Percentiles rank a stretch among this genome's conserved stretches.
These are phyloP conservation scores for Tragelaphus scriptus DNA, from an alignment of 2,113 vertebrate species.

Conservation along the genomic window DNA sequence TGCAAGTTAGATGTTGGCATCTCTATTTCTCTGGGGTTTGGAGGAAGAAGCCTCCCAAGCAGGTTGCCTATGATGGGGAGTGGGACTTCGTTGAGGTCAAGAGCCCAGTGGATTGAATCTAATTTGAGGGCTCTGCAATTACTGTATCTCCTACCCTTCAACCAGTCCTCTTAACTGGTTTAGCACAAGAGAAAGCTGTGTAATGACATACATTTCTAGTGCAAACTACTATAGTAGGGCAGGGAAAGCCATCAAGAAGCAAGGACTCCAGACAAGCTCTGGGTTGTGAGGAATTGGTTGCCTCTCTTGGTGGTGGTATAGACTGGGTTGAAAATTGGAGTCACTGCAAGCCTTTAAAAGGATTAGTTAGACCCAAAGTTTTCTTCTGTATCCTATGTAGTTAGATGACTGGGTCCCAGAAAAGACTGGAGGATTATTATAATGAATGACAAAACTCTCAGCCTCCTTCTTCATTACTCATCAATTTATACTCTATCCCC, in stretches of 20 bases:
- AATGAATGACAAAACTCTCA: neutral
- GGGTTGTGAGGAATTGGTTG: neutral
- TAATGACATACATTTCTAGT: neutral
- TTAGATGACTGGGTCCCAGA: neutral
- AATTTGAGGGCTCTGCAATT: neutral
- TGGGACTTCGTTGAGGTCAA: neutral
- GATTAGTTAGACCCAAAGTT: neutral
- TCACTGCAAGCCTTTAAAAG: neutral
- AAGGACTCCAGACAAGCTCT: neutral
- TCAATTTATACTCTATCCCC: neutral
- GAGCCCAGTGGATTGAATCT: neutral
- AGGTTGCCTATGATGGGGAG: neutral
- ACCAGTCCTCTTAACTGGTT: neutral
- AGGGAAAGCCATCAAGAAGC: neutral
- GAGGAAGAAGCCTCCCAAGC: neutral
- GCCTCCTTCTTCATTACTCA: neutral
- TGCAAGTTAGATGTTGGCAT: conserved; percentile 31
- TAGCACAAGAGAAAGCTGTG: neutral
- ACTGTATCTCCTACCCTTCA: neutral
- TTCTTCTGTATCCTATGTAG: neutral
- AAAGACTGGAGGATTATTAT: neutral
- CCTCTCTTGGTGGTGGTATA: neutral
- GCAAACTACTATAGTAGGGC: neutral
- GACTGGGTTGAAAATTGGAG: neutral
- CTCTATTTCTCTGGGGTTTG: conserved; percentile 2